phyloP scores from a whole-genome alignment of 2,797 vertebrate species.

The Crocodylus rhombifer region DNA sequence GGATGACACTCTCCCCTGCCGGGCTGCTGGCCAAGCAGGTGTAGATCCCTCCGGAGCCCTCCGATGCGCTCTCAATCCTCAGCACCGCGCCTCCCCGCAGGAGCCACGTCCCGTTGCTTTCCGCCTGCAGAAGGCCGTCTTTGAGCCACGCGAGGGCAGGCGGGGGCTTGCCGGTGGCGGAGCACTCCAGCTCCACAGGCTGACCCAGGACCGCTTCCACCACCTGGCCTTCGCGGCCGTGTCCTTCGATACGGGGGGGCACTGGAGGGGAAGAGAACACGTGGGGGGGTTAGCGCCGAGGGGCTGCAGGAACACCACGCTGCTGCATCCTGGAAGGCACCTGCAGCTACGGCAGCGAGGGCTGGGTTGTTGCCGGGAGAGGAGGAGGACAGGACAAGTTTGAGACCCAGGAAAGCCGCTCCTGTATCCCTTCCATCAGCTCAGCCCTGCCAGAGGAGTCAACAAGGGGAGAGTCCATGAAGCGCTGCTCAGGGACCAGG shows the following conservation, averaged over 20 bases:
- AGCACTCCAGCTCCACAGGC: slow-evolving; percentile 87
- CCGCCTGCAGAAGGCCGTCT: slow-evolving; percentile 83
- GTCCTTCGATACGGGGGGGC: slow-evolving; percentile 66
- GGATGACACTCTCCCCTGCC: slow-evolving; percentile 82
- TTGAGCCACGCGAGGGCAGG: slow-evolving; percentile 89
- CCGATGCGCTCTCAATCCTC: slow-evolving; percentile 44
- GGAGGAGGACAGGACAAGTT: background rate
- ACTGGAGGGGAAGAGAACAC: slow-evolving; percentile 23
- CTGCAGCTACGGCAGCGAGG: background rate
- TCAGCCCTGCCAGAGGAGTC: background rate
- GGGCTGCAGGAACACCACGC: background rate
- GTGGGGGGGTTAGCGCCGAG: background rate
- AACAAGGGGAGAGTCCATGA: background rate
- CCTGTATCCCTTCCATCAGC: too few relatives aligned
- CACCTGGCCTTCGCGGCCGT: background rate
- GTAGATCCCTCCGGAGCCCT: slow-evolving; percentile 85
- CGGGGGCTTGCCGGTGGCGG: slow-evolving; percentile 85
- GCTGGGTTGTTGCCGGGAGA: background rate
- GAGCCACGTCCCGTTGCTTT: slow-evolving; percentile 80
- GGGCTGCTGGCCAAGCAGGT: slow-evolving; percentile 90
- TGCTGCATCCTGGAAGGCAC: background rate
- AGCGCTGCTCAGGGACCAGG: too few relatives aligned
- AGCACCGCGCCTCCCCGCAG: slow-evolving; percentile 77
- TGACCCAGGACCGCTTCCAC: slow-evolving; percentile 47
- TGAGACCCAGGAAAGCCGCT: background rate